These are phyloP conservation scores for Drosophila oshimai DNA, from an alignment of 1,140 invertebrate genomes.

Conservation along the genomic window DNA sequence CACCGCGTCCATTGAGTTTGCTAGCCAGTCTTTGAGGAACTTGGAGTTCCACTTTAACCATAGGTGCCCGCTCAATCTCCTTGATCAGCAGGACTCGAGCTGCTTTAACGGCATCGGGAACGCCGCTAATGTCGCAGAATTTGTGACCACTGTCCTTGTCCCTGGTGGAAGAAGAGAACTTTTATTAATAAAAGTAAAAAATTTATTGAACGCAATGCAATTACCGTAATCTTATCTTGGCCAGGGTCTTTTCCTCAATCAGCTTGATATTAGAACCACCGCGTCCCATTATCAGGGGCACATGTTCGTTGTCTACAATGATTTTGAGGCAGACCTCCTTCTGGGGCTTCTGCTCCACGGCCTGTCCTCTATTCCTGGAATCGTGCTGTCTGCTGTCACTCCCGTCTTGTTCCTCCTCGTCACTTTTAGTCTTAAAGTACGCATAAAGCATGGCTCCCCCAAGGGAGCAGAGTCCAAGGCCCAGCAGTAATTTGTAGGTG, in stretches of 20 bases:
- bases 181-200: not conserved
- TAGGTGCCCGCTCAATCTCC: conserved; percentile 87
- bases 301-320: conserved; percentile 73
- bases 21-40: conserved; percentile 87
- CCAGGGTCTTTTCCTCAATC: conserved; percentile 88
- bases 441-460: conserved; percentile 80
- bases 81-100: conserved; percentile 89
- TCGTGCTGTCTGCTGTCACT: not conserved
- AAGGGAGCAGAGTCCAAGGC: conserved; percentile 77
- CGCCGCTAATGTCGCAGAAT: conserved; percentile 87
- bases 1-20: conserved; percentile 88
- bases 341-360: conserved; percentile 16
- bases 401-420: conserved; percentile 53
- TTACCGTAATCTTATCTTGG: conserved; percentile 87
- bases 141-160: conserved; percentile 83
- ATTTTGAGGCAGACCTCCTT: conserved; percentile 73
- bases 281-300: conserved; percentile 85
- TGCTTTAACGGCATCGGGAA: conserved; percentile 85
- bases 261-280: conserved; percentile 87
- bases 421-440: conserved; percentile 72
- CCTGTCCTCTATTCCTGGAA: not conserved
- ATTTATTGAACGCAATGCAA: conserved; percentile 17
- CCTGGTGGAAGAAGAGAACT: conserved; percentile 31
- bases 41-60: conserved; percentile 86
- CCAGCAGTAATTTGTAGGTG: conserved; percentile 76